These are phyloP conservation scores for Drosophila suzukii DNA, from an alignment of 1,140 invertebrate genomes.

Conservation along the genomic window DNA sequence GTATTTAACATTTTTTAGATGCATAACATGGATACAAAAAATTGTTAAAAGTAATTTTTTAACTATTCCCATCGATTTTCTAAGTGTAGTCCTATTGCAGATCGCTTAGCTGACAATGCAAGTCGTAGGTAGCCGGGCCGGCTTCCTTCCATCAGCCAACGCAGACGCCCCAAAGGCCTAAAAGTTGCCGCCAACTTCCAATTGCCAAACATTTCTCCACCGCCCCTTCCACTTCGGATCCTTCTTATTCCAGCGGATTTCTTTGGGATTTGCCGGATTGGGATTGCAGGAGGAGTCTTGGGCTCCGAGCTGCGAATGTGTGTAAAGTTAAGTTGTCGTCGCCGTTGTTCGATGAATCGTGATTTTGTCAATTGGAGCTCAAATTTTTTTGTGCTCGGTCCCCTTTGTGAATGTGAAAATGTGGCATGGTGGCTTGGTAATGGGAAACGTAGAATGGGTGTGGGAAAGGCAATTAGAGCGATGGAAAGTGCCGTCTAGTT, in stretches of 20 bases:
- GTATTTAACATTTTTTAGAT: too few relatives aligned
- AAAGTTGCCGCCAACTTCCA: conserved; percentile 62
- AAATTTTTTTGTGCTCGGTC: conserved; percentile 52
- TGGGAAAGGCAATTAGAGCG: conserved; percentile 62
- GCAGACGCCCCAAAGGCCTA: conserved; percentile 70
- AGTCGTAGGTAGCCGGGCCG: conserved; percentile 52
- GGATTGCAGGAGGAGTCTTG: conserved; percentile 23
- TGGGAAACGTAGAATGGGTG: conserved; percentile 39
- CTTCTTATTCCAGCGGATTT: conserved; percentile 2
- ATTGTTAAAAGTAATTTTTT: too few relatives aligned
- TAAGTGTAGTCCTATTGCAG: conserved; percentile 28
- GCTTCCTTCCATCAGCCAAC: conserved; percentile 73
- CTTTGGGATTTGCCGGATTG: conserved; percentile 12
- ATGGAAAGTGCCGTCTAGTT: conserved; percentile 36
- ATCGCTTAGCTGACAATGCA: conserved; percentile 48
- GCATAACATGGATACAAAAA: too few relatives aligned
- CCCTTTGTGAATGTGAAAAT: conserved; percentile 45
- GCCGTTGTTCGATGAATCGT: conserved; percentile 63
- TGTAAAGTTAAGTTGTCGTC: conserved; percentile 75
- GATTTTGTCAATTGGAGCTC: conserved; percentile 65
- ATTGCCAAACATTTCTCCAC: conserved; percentile 31
- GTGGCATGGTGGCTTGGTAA: conserved; percentile 25
- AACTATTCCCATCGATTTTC: neutral
- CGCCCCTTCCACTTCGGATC: conserved; percentile 1
- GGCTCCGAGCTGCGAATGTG: conserved; percentile 46